phyloP scores from a whole-genome alignment of 2,888 invertebrate species.

The Scaptomyza polygonia region DNA sequence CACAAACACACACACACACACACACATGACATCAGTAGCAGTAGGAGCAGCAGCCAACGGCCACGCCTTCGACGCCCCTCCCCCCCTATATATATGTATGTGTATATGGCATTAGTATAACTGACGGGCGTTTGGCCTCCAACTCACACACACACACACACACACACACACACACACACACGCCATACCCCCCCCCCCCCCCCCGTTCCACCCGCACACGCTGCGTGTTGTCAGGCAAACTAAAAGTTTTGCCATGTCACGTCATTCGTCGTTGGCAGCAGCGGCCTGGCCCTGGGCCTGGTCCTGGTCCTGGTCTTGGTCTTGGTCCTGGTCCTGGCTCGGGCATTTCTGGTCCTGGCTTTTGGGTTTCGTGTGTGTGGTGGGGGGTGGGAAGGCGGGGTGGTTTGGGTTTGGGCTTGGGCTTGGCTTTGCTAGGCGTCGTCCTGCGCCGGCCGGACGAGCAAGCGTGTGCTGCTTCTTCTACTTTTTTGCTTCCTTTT shows the following conservation, averaged over 20 bases:
- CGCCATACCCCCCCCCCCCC: neutral
- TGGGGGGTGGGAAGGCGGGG: neutral
- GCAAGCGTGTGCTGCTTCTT: constrained; percentile 23
- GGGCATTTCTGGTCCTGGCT: constrained; percentile 2
- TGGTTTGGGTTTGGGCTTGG: constrained; percentile 34
- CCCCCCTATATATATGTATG: neutral
- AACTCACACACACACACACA: too few relatives aligned
- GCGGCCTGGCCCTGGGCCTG: constrained; percentile 30
- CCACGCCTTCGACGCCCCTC: constrained; percentile 47
- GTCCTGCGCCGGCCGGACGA: constrained; percentile 46
- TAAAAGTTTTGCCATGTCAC: constrained; percentile 79
- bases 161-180: too few relatives aligned
- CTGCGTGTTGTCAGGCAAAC: constrained; percentile 77
- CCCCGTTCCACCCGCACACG: constrained; percentile 22
- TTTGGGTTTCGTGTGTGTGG: neutral
- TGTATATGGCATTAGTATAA: constrained; percentile 33
- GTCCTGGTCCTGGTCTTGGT: constrained; percentile 11
- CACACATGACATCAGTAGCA: constrained; percentile 46
- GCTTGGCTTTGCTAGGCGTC: constrained; percentile 29
- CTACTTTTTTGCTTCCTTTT: constrained; percentile 14
- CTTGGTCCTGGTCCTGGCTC: constrained; percentile 8
- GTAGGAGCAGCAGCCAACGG: constrained; percentile 40
- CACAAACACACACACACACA: constrained; percentile 34
- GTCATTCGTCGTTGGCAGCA: constrained; percentile 72
- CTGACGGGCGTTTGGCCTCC: constrained; percentile 38